These are phyloP conservation scores for Moxostoma hubbsi DNA, from an alignment of 2,797 vertebrate species.

Conservation along the genomic window DNA sequence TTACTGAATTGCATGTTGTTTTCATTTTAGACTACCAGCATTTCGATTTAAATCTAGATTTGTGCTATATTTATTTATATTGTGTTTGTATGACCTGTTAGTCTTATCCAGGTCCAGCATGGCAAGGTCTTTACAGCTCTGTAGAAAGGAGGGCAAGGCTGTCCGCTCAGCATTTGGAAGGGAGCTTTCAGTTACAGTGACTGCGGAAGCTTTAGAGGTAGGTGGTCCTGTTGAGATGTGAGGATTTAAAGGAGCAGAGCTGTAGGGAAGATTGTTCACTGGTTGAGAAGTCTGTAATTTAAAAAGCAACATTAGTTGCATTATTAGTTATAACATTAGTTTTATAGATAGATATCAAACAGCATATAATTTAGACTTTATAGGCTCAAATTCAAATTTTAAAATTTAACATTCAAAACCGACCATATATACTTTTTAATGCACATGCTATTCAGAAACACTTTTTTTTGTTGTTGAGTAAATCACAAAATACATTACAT, in stretches of 20 bases:
- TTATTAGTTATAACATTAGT: too few relatives aligned
- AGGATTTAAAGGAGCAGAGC: constrained; percentile 65
- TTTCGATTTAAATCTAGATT: too few relatives aligned
- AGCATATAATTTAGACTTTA: neutral
- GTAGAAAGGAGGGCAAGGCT: constrained; percentile 17
- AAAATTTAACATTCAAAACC: neutral
- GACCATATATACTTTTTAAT: neutral
- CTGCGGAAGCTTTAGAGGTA: constrained; percentile 61
- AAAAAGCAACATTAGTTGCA: constrained; percentile 26
- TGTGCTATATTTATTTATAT: too few relatives aligned
- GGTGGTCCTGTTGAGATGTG: constrained; percentile 67
- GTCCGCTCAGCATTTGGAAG: constrained; percentile 34
- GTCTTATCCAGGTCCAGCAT: constrained; percentile 81
- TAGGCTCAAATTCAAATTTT: neutral
- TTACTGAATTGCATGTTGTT: too few relatives aligned
- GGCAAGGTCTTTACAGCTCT: constrained; percentile 76
- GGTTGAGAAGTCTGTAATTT: constrained; percentile 72
- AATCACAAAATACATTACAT: too few relatives aligned
- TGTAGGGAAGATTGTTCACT: constrained; percentile 78
- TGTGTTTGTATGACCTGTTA: constrained; percentile 74
- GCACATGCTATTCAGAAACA: too few relatives aligned
- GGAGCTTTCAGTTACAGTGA: constrained; percentile 22
- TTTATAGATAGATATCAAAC: constrained; percentile 27
- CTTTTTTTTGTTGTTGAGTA: too few relatives aligned
- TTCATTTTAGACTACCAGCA: too few relatives aligned